Conservation (phyloP, 2,888 invertebrate genomes). For the Chrysomela aeneicollis region DNA sequence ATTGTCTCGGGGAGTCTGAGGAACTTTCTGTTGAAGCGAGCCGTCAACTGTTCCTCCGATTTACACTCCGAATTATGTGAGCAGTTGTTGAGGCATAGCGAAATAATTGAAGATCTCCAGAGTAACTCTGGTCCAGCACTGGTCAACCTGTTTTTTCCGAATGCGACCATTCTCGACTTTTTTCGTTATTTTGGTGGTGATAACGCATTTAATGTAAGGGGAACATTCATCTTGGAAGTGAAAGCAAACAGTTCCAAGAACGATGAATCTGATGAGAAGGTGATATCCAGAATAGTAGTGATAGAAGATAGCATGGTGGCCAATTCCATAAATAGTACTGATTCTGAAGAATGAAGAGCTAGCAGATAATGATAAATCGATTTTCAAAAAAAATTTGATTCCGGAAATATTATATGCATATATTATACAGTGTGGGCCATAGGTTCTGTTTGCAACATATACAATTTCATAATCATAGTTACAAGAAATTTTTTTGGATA, state of each 20-base stretch:
- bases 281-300: background rate
- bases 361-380: too few relatives aligned
- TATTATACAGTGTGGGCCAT: too few relatives aligned
- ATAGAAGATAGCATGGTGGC: slow-evolving; percentile 6
- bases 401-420: too few relatives aligned
- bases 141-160: slow-evolving; percentile 32
- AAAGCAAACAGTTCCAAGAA: background rate
- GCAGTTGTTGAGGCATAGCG: slow-evolving; percentile 10
- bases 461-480: too few relatives aligned
- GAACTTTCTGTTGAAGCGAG: slow-evolving; percentile 13
- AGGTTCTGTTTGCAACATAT: too few relatives aligned
- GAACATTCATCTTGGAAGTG: slow-evolving; percentile 19
- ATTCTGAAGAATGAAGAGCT: background rate
- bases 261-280: background rate
- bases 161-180: slow-evolving; percentile 4
- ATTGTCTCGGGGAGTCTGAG: background rate
- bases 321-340: background rate
- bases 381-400: too few relatives aligned
- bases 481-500: too few relatives aligned
- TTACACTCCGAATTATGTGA: slow-evolving; percentile 14
- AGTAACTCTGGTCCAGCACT: slow-evolving; percentile 18
- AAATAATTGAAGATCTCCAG: slow-evolving; percentile 3
- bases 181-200: slow-evolving; percentile 10
- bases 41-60: slow-evolving; percentile 15
- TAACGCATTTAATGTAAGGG: slow-evolving; percentile 15